Conservation (phyloP, 2,888 invertebrate genomes). For the Parasteatoda lunata region DNA sequence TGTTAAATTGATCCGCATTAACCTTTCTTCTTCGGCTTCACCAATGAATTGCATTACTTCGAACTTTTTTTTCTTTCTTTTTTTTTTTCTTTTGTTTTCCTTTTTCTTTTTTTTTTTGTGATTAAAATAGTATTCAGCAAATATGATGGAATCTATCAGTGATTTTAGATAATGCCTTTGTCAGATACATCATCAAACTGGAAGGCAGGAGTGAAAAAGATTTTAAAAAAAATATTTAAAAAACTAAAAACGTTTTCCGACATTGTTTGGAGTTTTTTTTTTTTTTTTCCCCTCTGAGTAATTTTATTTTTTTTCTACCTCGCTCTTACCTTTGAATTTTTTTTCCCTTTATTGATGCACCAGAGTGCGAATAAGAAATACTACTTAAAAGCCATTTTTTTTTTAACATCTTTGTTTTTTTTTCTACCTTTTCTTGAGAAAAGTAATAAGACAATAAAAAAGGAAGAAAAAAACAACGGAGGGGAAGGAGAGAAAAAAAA, state of each 20-base stretch:
- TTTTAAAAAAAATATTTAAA: slow-evolving; percentile 28
- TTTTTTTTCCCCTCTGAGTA: slow-evolving; percentile 14
- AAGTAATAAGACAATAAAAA: slow-evolving; percentile 50
- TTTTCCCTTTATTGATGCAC: slow-evolving; percentile 37
- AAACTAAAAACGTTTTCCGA: slow-evolving; percentile 1
- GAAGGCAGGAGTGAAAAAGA: slow-evolving; percentile 1
- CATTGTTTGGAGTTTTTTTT: neutral
- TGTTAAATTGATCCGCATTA: slow-evolving; percentile 68
- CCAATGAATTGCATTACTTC: slow-evolving; percentile 59
- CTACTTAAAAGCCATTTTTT: neutral
- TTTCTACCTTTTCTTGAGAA: neutral
- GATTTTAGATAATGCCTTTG: slow-evolving; percentile 56
- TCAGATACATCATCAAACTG: slow-evolving; percentile 23
- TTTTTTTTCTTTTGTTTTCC: neutral
- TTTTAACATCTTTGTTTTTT: neutral
- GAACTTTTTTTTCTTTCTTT: no score
- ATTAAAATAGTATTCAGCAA: slow-evolving; percentile 64
- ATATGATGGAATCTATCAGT: slow-evolving; percentile 67
- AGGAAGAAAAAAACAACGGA: slow-evolving; percentile 24
- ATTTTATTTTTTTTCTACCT: slow-evolving; percentile 22
- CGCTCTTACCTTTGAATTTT: slow-evolving; percentile 26
- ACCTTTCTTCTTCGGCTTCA: slow-evolving; percentile 31
- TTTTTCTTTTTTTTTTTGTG: slow-evolving; percentile 15
- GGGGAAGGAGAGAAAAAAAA: slow-evolving; percentile 18
- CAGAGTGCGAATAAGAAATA: neutral